phyloP scores from a whole-genome alignment of 1,140 invertebrate genomes.

The Drosophila ficusphila region DNA sequence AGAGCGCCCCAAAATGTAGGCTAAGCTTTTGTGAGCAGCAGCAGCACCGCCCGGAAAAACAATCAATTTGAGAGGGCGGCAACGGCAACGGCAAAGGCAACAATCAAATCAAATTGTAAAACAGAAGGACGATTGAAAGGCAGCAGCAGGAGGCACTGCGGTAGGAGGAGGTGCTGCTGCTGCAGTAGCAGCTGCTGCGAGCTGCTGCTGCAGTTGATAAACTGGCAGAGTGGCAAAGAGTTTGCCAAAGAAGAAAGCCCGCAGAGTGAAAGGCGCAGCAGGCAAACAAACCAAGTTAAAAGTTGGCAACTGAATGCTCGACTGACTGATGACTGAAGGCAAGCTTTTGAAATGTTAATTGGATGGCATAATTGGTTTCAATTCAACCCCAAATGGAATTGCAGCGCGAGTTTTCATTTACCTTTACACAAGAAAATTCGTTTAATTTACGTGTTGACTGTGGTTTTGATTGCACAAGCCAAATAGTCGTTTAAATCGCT shows the following conservation, averaged over 20 bases:
- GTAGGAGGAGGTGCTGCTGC: slow-evolving; percentile 17
- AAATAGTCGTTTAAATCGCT: too few relatives aligned
- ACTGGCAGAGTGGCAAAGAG: slow-evolving; percentile 60
- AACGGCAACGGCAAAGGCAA: background rate
- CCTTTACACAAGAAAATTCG: slow-evolving; percentile 6
- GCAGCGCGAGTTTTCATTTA: background rate
- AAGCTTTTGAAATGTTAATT: slow-evolving; percentile 49
- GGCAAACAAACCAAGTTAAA: slow-evolving; percentile 35
- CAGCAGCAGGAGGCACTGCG: slow-evolving; percentile 10
- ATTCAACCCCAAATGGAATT: slow-evolving; percentile 17
- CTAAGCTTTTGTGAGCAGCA: slow-evolving; percentile 59
- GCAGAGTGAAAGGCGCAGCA: slow-evolving; percentile 2
- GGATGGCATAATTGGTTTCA: slow-evolving; percentile 44
- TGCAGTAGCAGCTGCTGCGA: background rate
- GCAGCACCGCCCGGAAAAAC: slow-evolving; percentile 27
- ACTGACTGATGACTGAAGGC: slow-evolving; percentile 37
- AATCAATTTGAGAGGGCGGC: slow-evolving; percentile 33
- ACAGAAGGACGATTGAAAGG: slow-evolving; percentile 9
- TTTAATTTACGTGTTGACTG: slow-evolving; percentile 4
- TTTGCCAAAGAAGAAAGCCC: slow-evolving; percentile 23
- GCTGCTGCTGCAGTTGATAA: slow-evolving; percentile 63
- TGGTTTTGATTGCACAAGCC: background rate
- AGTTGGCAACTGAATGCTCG: slow-evolving; percentile 37
- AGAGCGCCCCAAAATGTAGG: slow-evolving; percentile 65
- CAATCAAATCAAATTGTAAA: slow-evolving; percentile 32